Base-by-base conservation (phyloP, 1,140 invertebrate genomes). In the Drosophila murphyi region DNA sequence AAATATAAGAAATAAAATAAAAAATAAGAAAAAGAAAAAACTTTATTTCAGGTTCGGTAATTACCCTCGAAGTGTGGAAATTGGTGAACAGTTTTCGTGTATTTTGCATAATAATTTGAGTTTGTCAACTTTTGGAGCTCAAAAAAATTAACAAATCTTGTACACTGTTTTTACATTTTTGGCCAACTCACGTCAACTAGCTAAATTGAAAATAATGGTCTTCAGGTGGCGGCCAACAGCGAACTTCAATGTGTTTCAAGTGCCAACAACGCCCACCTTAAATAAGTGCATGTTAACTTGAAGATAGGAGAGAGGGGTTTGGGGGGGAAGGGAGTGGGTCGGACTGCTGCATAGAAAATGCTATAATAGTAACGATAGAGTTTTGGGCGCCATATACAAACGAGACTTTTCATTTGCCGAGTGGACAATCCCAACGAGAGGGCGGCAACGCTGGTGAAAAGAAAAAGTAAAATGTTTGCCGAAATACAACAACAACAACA, bases 391-490 rank as follows among this genome's bases (percentile, higher is more conserved):
- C 12, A 12, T 12, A 12, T 12, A 12, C 12, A 78, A 85, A 85
- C 81, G 60, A 82, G 82, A 81, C 81, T 86, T 80, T 86, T 81
- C 82, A 81, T 78, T 86, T 68, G 78, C 47, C 60, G 45, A 37
- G 59, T 47, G 55, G 55, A 31, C 55, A 73, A 32, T 52, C 43
- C 34, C 31, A 52, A 45, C 43, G 56, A 48, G 78, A 39, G 78
- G 75, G 75, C 29, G 75, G 57, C 39, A 37, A 72, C 12, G 32
- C 39, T 74, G 60, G 79, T 64, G 72, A 83, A 87, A 88, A 88
- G 80, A 78, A 88, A 87, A 87, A 87, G 83, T 87, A 83, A 87
- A 87, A 80, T 87, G 80, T 72, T 82, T 75, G 83, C 85, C 81
- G 41, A 86, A 85, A 85, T 80, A 50, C 31, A 47, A 37, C 5